phyloP scores from a whole-genome alignment of 1,140 invertebrate genomes.

The Macrobrachium nipponense region DNA sequence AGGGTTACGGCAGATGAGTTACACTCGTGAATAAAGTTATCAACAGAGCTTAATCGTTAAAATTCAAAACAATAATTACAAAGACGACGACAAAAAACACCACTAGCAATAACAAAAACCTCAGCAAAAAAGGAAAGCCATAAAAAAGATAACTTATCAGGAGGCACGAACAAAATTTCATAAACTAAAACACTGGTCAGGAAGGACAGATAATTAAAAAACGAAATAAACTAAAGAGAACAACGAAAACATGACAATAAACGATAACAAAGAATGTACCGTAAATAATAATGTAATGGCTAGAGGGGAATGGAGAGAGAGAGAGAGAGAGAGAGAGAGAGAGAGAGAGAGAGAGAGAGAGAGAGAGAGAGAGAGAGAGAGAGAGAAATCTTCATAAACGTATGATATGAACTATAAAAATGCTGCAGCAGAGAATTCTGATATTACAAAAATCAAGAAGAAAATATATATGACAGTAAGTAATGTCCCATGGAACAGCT shows the following conservation, averaged over 20 bases:
- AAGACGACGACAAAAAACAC: too few species aligned
- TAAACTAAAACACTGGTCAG: not conserved
- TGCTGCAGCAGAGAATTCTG: too few species aligned
- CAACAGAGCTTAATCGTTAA: too few species aligned
- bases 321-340: not conserved
- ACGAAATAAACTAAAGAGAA: not conserved
- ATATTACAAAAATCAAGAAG: too few species aligned
- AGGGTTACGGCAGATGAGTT: too few species aligned
- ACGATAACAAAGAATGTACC: not conserved
- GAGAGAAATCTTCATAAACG: not conserved
- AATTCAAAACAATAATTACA: too few species aligned
- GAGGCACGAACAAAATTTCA: not conserved
- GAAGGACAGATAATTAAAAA: not conserved
- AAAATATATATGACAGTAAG: too few species aligned
- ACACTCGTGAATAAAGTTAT: too few species aligned
- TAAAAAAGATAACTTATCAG: too few species aligned
- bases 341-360: not conserved
- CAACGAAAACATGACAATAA: not conserved
- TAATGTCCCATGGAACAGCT: not conserved
- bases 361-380: not conserved
- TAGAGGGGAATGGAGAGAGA: not conserved
- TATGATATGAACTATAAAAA: not conserved
- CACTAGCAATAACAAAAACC: too few species aligned
- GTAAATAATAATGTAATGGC: not conserved
- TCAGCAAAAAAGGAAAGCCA: too few species aligned